Conservation (phyloP, 2,113 vertebrate genomes). For the Ploceus nigricollis region DNA sequence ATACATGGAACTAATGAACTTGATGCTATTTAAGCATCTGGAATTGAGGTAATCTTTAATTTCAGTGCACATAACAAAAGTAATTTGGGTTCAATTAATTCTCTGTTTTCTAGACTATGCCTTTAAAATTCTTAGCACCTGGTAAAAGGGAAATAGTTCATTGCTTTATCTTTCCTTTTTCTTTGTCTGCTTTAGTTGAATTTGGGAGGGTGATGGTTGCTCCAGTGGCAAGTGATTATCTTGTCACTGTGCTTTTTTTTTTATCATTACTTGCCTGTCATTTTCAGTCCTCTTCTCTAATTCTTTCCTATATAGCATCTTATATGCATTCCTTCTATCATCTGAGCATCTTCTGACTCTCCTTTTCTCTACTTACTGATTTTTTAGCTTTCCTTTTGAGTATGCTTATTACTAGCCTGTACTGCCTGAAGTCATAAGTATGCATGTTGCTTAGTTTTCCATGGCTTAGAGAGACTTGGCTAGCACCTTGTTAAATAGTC, state of each 20-base stretch:
- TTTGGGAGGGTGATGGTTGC: not conserved
- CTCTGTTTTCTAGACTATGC: not conserved
- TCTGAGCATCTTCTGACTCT: not conserved
- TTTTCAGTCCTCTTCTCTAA: conserved; percentile 3
- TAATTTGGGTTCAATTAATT: not conserved
- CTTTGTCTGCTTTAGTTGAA: not conserved
- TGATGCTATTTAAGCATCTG: conserved; percentile 40
- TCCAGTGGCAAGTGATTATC: not conserved
- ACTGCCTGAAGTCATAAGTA: not conserved
- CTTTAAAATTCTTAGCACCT: not conserved
- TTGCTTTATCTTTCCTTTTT: not conserved
- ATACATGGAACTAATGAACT: conserved; percentile 62
- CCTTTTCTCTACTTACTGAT: not conserved
- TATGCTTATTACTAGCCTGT: not conserved
- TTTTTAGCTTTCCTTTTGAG: not conserved
- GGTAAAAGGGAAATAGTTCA: not conserved
- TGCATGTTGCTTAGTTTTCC: not conserved
- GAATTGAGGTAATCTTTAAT: conserved; percentile 56
- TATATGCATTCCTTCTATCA: not conserved
- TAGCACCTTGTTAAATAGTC: not conserved
- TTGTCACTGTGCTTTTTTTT: not conserved
- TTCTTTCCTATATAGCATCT: not conserved
- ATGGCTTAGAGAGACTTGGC: not conserved
- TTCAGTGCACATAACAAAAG: conserved; percentile 40
- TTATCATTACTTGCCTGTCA: not conserved